These are phyloP conservation scores for Oscheius sp. DNA, from an alignment of 2,888 invertebrate genomes.

Conservation along the genomic window DNA sequence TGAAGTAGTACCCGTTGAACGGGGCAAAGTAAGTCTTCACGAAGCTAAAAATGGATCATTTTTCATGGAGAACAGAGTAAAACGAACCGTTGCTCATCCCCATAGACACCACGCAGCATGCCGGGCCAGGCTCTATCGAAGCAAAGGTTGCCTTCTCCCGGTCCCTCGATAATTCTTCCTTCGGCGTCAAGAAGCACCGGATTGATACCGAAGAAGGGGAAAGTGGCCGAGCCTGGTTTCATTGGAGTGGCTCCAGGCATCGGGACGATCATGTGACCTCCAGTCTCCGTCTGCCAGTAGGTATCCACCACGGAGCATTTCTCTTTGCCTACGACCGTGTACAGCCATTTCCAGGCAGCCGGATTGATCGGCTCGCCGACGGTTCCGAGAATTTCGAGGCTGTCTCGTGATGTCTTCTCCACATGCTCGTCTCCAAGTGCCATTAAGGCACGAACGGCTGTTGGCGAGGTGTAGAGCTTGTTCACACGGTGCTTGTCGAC, in stretches of 20 bases:
- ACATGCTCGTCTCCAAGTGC: constrained; percentile 90
- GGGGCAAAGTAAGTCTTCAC: constrained; percentile 92
- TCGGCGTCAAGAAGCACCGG: constrained; percentile 88
- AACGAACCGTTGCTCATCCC: constrained; percentile 82
- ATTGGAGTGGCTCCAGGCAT: constrained; percentile 94
- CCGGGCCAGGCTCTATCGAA: constrained; percentile 97
- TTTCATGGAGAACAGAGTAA: not conserved
- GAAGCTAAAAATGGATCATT: constrained; percentile 76
- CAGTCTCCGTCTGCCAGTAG: constrained; percentile 99
- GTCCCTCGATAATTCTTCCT: constrained; percentile 75
- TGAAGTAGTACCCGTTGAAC: constrained; percentile 96
- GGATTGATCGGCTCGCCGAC: constrained; percentile 99
- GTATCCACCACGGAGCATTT: constrained; percentile 90
- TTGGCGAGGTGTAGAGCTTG: constrained; percentile 98
- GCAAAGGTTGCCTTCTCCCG: constrained; percentile 75
- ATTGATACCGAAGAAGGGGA: constrained; percentile 96
- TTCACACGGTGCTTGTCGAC: constrained; percentile 90
- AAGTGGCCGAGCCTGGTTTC: constrained; percentile 97
- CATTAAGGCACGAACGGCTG: constrained; percentile 94
- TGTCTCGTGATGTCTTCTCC: constrained; percentile 77
- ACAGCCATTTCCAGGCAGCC: constrained; percentile 77
- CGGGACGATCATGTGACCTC: constrained; percentile 95
- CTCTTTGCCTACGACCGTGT: constrained; percentile 74
- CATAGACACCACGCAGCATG: constrained; percentile 93
- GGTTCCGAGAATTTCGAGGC: constrained; percentile 87